Conservation (phyloP, 1,140 invertebrate genomes). For the Brachionus koreanus region DNA sequence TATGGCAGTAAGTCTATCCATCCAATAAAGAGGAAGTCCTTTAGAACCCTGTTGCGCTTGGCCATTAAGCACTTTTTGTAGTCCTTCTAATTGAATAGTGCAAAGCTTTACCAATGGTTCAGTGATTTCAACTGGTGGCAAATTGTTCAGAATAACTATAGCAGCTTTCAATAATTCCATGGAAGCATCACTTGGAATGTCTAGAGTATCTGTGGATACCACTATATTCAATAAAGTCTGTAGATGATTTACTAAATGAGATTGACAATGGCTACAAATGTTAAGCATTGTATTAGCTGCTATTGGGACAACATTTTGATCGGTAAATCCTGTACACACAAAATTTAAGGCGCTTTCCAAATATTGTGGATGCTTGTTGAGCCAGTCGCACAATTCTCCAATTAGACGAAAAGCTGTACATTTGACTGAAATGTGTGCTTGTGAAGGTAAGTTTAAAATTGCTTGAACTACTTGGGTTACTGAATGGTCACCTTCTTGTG, state of each 20-base stretch:
- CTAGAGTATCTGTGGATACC: conserved; percentile 71
- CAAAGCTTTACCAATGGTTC: conserved; percentile 51
- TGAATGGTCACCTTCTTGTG: conserved; percentile 83
- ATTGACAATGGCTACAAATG: conserved; percentile 71
- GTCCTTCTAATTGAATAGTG: conserved; percentile 48
- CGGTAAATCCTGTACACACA: conserved; percentile 48
- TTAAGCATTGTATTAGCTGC: conserved; percentile 69
- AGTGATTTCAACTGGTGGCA: conserved; percentile 65
- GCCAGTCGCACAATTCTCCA: conserved; percentile 90
- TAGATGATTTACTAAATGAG: conserved; percentile 75
- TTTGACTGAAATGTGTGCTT: conserved; percentile 78
- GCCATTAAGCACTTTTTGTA: conserved; percentile 49
- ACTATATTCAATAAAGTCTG: conserved; percentile 75
- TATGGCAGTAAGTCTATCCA: conserved; percentile 83
- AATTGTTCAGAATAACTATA: conserved; percentile 65
- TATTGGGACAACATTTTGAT: conserved; percentile 69
- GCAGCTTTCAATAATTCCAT: conserved; percentile 76
- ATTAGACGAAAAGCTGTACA: conserved; percentile 82
- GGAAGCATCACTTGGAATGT: conserved; percentile 73
- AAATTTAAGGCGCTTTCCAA: conserved; percentile 56
- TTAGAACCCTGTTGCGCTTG: conserved; percentile 48
- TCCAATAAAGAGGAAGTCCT: conserved; percentile 72
- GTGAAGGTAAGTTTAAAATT: conserved; percentile 76
- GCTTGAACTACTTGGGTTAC: conserved; percentile 87
- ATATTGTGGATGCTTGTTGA: conserved; percentile 76